Evolutionary conservation across 2,888 invertebrate species (phyloP).

Genomic region (Reticulitermes lucifugus): DNA sequence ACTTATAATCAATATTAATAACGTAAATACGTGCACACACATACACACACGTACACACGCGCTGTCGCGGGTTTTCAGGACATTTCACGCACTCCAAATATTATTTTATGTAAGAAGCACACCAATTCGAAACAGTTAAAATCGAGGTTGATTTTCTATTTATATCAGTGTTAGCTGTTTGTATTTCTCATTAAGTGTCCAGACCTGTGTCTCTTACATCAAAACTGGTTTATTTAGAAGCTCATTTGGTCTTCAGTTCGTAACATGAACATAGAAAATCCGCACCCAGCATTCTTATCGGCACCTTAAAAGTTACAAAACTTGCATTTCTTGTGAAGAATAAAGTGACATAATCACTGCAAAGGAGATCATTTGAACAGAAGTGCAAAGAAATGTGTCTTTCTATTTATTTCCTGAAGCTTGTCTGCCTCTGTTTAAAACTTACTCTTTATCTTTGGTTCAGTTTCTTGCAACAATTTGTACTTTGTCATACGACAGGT

Average conservation of each 20-base stretch:
- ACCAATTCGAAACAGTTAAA: conserved; percentile 24
- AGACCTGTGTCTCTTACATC: neutral
- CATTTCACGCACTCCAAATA: conserved; percentile 4
- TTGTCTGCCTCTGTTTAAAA: neutral
- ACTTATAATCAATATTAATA: conserved; percentile 17
- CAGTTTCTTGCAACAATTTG: conserved; percentile 9
- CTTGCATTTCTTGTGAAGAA: neutral
- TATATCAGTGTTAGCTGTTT: conserved; percentile 17
- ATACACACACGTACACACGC: neutral
- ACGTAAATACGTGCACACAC: neutral
- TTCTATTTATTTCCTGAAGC: neutral
- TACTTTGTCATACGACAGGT: neutral
- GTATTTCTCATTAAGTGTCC: conserved; percentile 33
- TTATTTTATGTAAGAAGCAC: conserved; percentile 14
- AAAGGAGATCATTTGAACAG: neutral
- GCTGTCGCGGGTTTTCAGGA: neutral
- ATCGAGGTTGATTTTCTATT: neutral
- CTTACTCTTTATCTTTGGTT: conserved; percentile 10
- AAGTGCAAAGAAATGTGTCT: neutral
- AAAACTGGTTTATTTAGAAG: neutral
- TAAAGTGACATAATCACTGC: neutral
- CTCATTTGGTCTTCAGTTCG: neutral
- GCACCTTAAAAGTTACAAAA: neutral
- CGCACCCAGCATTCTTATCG: neutral
- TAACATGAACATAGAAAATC: neutral